Base-by-base conservation (phyloP, 2,113 vertebrate species). In the Oxygymnocypris stewartii region DNA sequence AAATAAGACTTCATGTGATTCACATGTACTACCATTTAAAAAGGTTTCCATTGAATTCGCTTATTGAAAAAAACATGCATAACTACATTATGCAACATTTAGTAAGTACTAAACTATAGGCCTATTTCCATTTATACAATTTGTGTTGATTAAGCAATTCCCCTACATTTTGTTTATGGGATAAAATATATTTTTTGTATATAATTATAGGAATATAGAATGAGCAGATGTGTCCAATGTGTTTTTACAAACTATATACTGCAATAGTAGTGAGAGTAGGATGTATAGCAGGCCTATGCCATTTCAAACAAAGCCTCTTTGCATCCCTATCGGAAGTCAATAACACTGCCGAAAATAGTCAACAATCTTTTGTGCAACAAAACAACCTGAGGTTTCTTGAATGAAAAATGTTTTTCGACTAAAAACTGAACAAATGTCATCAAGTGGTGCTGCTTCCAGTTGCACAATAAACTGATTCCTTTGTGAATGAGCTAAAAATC, bases 401-500 rank as follows among this genome's bases (percentile, higher is more conserved):
- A 40, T 71, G 18, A 71, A n/a, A 75, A n/a, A 75, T 25, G 40
- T 25, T 28, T 76, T 44, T 76, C 6, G 25, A 47, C 74, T 49
- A 76, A 49, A 74, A 47, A 49, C 44, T 4, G 3, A 9, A 28
- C 42, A 76, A 74, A 42, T 23, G 42, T 7, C 10, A 47, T 42
- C 35, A 40, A 40, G 40, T 23, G 35, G 7, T 25, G 40, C 42
- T 47, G 40, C 69, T 69, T 76, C 74, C 61, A 88, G 57, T 54
- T 71, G 40, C 85, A 82, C 44, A 69, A 93, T 94, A 94, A 94
- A 89, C 90, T 16, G 20, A 78, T 67, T 77, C n/a, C 61, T 75
- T 84, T 89, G 86, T 23, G 63, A 69, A 87, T 78, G 92, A 91
- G 91, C 92, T 91, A 90, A 88, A 89, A 92, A 89, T 87, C 63